Base-by-base conservation (phyloP, 2,113 vertebrate genomes). In the Myotis brandtii region DNA sequence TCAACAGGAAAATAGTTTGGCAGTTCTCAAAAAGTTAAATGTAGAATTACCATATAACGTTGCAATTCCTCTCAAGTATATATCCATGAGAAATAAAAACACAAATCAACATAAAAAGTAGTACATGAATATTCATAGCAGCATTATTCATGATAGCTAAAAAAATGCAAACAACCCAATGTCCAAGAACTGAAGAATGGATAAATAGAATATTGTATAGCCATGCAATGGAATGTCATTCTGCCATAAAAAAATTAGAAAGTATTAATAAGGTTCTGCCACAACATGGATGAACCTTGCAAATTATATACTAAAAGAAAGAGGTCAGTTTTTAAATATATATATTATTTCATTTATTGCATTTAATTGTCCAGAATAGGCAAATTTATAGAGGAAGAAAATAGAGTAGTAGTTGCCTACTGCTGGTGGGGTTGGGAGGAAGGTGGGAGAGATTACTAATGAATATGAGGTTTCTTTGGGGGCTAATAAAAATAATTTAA, bases 361-460 rank as follows among this genome's bases (percentile, higher is more conserved):
- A 81, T 56, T 75, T 88, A 88, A 87, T 76, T 62, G 20, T 83
- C 77, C 59, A 83, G n/a, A 88, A 83, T 12, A 76, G n/a, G n/a
- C 32, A 83, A 86, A 70, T 81, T 40, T 48, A 7, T 14, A 84
- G 27, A 67, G 46, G 23, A 67, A 75, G 32, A 84, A 66, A 92
- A 37, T 6, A 89, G 9, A 46, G 34, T 54, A 48, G 5, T 59
- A 48, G 37, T 37, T 66, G 10, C 14, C 46, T 37, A 54, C 4
- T 37, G 37, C 54, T 75, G 13, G 5, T 82, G 17, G 18, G 37
- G 9, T 11, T 79, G 50, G 3, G 17, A 20, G 12, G 8, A 62
- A 62, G 23, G 6, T 23, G 16, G 13, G 25, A 73, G 56, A 67
- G 69, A 95, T 48, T 75, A 20, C 27, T 64, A 64, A 67, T 37